Evolutionary conservation across 2,113 vertebrate species (phyloP).

Genomic region (Python bivittatus): DNA sequence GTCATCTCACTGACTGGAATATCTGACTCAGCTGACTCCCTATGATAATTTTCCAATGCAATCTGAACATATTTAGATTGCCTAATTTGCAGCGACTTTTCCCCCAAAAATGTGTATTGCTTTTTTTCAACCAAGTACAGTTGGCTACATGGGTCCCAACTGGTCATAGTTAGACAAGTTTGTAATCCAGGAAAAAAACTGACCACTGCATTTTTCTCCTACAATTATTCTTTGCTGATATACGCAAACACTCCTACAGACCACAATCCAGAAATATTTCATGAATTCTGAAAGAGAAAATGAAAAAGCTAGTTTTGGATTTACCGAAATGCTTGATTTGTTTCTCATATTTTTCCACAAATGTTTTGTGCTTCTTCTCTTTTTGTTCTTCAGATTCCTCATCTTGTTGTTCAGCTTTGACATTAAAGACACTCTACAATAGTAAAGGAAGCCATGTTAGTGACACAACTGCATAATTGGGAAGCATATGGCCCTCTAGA

Average conservation of each 20-base stretch:
- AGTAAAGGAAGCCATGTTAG: neutral
- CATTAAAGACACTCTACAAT: slow-evolving; percentile 83
- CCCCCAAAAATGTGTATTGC: neutral
- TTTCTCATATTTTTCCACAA: slow-evolving; percentile 82
- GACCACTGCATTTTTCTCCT: neutral
- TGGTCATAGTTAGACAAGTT: neutral
- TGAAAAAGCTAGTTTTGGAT: slow-evolving; percentile 7
- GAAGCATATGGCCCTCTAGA: neutral
- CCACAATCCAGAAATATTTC: neutral
- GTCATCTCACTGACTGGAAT: neutral
- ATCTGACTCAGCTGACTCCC: neutral
- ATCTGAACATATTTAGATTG: neutral
- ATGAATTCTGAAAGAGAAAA: neutral
- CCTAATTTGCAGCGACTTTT: neutral
- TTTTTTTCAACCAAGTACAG: neutral
- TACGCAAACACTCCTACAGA: neutral
- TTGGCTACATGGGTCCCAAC: neutral
- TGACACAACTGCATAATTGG: neutral
- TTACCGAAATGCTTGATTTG: slow-evolving; percentile 90
- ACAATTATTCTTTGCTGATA: neutral
- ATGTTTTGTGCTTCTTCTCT: slow-evolving; percentile 89
- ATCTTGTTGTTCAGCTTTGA: slow-evolving; percentile 75
- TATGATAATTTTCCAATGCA: neutral
- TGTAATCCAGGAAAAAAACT: neutral
- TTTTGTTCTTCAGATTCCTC: slow-evolving; percentile 86